Evolutionary conservation across 1,140 invertebrate genomes (phyloP).

Genomic region (Bombus soroeensis): DNA sequence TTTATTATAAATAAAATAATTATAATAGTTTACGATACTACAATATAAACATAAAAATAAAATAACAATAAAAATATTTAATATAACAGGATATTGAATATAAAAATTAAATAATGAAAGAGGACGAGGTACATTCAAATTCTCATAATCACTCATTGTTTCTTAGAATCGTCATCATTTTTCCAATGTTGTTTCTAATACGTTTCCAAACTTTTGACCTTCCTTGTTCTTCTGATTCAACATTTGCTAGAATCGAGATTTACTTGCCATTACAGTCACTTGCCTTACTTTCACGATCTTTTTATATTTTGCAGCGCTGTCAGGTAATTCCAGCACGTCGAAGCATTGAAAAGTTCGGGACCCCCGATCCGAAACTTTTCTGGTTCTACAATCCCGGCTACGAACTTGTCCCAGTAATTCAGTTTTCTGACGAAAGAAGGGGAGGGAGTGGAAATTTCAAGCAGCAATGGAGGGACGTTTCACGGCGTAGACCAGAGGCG

Average conservation of each 20-base stretch:
- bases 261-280: neutral
- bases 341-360: slow-evolving; percentile 35
- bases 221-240: neutral
- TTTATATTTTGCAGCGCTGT: slow-evolving; percentile 5
- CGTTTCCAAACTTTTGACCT: neutral
- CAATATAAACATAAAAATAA: neutral
- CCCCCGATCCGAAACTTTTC: slow-evolving; percentile 22
- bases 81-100: too few relatives aligned
- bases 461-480: slow-evolving; percentile 5
- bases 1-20: too few relatives aligned
- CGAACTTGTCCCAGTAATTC: slow-evolving; percentile 43
- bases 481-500: neutral
- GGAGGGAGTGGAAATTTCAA: slow-evolving; percentile 6
- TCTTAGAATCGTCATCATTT: neutral
- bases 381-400: slow-evolving; percentile 27
- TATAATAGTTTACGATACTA: too few relatives aligned
- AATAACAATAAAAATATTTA: neutral
- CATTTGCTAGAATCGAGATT: neutral
- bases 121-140: neutral
- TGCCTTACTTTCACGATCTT: neutral
- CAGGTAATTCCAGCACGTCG: slow-evolving; percentile 31
- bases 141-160: neutral
- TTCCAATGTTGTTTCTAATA: neutral
- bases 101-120: neutral
- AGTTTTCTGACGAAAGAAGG: slow-evolving; percentile 23